Evolutionary conservation across 2,888 invertebrate species (phyloP).

Genomic region (Agriopis leucophaearia): DNA sequence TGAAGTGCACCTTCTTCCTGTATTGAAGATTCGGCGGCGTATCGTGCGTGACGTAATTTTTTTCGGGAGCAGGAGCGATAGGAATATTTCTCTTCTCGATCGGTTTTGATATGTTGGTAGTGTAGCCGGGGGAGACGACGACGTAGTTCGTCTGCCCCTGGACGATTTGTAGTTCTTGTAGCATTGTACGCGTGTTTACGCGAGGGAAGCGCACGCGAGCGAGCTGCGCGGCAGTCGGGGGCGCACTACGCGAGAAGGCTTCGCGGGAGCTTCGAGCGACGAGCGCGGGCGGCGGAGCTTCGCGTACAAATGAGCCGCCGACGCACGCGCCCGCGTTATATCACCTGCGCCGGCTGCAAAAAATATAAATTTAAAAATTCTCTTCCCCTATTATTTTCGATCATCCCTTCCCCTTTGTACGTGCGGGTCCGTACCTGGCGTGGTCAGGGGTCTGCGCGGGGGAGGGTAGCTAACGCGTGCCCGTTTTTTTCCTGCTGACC

Average conservation of each 20-base stretch:
- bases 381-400: slow-evolving; percentile 87
- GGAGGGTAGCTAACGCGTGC: slow-evolving; percentile 76
- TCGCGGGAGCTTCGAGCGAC: slow-evolving; percentile 64
- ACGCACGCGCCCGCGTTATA: slow-evolving; percentile 84
- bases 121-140: slow-evolving; percentile 85
- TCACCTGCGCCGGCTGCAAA: slow-evolving; percentile 87
- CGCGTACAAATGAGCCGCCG: slow-evolving; percentile 83
- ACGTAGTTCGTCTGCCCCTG: slow-evolving; percentile 88
- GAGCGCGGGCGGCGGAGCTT: slow-evolving; percentile 75
- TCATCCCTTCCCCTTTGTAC: slow-evolving; percentile 84
- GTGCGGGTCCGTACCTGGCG: slow-evolving; percentile 84
- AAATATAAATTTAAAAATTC: slow-evolving; percentile 86
- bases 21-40: slow-evolving; percentile 87
- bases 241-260: slow-evolving; percentile 69
- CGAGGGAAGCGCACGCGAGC: slow-evolving; percentile 66
- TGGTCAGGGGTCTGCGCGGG: slow-evolving; percentile 62
- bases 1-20: slow-evolving; percentile 91
- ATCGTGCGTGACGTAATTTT: slow-evolving; percentile 83
- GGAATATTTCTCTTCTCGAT: slow-evolving; percentile 84
- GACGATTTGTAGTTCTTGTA: slow-evolving; percentile 84
- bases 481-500: slow-evolving; percentile 77
- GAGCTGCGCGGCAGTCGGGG: slow-evolving; percentile 70
- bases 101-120: slow-evolving; percentile 75
- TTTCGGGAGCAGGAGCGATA: slow-evolving; percentile 87
- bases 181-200: slow-evolving; percentile 74